Evolutionary conservation across 2,113 vertebrate genomes (phyloP).

Genomic region (Corythornis vintsioides): DNA sequence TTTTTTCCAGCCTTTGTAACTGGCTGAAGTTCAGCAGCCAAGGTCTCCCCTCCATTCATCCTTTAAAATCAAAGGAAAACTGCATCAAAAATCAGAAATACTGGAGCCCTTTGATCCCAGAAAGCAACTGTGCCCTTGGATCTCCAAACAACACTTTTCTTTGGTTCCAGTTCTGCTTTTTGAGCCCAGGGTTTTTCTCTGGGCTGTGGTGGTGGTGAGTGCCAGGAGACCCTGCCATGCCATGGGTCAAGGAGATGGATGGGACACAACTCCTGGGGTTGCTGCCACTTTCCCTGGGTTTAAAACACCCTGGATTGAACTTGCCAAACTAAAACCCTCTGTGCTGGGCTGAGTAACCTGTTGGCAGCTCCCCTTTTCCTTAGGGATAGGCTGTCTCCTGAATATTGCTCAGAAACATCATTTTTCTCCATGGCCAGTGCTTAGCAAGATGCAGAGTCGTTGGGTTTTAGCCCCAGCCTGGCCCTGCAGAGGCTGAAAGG

Average conservation of each 20-base stretch:
- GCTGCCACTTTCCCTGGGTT: neutral
- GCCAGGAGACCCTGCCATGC: neutral
- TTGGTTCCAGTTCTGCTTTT: neutral
- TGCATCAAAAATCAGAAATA: neutral
- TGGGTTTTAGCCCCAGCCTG: neutral
- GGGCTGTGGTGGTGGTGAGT: neutral
- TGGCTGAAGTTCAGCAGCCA: neutral
- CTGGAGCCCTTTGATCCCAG: neutral
- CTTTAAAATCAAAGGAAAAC: neutral
- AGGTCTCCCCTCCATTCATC: neutral
- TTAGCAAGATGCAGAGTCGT: rapidly evolving
- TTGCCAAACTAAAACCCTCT: neutral
- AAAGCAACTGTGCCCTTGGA: neutral
- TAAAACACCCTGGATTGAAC: neutral
- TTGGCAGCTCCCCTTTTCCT: neutral
- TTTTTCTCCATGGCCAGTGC: rapidly evolving
- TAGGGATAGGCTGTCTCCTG: rapidly evolving
- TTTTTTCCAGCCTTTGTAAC: neutral
- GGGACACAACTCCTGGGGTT: neutral
- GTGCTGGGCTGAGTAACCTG: rapidly evolving
- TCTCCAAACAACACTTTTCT: neutral
- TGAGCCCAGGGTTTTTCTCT: neutral
- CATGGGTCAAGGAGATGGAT: neutral
- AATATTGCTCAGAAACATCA: neutral
- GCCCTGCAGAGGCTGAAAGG: rapidly evolving